Base-by-base conservation (phyloP, 92 coral and sea anemone genomes). In the Anthopleura xanthogrammica region DNA sequence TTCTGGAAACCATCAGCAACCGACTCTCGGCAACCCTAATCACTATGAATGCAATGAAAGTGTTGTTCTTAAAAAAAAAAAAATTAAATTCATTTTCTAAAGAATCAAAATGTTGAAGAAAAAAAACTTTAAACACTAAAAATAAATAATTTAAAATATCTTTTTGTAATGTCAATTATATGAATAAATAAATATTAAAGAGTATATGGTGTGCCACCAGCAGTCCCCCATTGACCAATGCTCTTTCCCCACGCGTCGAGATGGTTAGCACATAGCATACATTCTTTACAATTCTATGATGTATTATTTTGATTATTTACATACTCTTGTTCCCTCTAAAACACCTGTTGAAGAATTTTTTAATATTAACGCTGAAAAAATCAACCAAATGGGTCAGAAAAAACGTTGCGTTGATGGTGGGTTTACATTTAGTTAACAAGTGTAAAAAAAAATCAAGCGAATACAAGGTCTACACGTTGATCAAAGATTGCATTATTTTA, bases 341-440 rank as follows among this genome's bases (percentile, higher is more conserved):
- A 55, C 84, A 81, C 84, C 84, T 81, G 84, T 81, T 81, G 84
- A 81, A 70, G 84, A 48, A 19, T 48, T 81, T 68, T 50, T 68
- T 20, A n/a, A 16, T 12, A 81, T 3, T 2, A 57, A 81, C 12
- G 70, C 39, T 81, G 50, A 81, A 20, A 58, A 50, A 17, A 70
- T 68, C 74, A 24, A 22, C 29, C 70, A 62, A 62, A 23, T 14
- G 16, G 39, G 16, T 23, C 42, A 36, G 46, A 72, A 64, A 64
- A 80, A 80, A 62, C 60, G 74, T 24, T 8, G 36, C 58, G 36
- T 72, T 17, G 19, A 64, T 20, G 36, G 17, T 23, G 7, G 12
- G 24, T 42, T 80, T 10, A 0, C 5, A 41, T 46, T 65, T 81
- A 12, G 29, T 16, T 43, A 66, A 24, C 58, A 60, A 60, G 36